Evolutionary conservation across 2,113 vertebrate genomes (phyloP).

Genomic region (Dissostichus mawsoni): DNA sequence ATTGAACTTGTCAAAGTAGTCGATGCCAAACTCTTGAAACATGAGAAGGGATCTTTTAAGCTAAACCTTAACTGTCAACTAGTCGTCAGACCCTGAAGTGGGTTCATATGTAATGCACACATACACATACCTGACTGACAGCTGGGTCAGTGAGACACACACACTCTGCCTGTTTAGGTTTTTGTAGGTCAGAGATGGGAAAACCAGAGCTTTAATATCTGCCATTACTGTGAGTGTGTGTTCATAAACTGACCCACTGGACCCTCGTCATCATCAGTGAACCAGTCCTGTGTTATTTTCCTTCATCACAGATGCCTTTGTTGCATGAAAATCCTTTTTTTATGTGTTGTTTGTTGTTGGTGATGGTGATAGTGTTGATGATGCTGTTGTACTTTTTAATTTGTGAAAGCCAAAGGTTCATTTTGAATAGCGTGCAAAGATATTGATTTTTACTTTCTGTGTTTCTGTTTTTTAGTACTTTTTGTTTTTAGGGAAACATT

Average conservation of each 20-base stretch:
- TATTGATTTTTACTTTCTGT: slow-evolving; percentile 74
- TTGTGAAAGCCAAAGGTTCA: slow-evolving; percentile 82
- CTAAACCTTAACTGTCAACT: slow-evolving; percentile 31
- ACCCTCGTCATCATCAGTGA: slow-evolving; percentile 60
- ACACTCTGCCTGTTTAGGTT: slow-evolving; percentile 24
- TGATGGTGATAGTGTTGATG: slow-evolving; percentile 62
- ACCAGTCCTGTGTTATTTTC: slow-evolving; percentile 56
- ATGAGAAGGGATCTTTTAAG: slow-evolving; percentile 45
- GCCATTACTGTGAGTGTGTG: slow-evolving; percentile 4
- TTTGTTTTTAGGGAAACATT: slow-evolving; percentile 75
- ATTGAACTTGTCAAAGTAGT: slow-evolving; percentile 27
- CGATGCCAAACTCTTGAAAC: slow-evolving; percentile 36
- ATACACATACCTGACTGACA: slow-evolving; percentile 29
- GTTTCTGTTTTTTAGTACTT: slow-evolving; percentile 74
- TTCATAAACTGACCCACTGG: slow-evolving; percentile 41
- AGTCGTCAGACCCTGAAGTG: slow-evolving; percentile 20
- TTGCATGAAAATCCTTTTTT: slow-evolving; percentile 82
- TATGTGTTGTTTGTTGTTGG: slow-evolving; percentile 62
- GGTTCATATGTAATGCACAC: slow-evolving; percentile 22
- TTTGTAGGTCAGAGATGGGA: slow-evolving; percentile 41
- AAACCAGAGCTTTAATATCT: slow-evolving; percentile 45
- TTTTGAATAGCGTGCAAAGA: slow-evolving; percentile 78
- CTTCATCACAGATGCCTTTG: slow-evolving; percentile 81
- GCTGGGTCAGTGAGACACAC: slow-evolving; percentile 35
- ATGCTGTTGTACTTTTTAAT: slow-evolving; percentile 66